These are phyloP conservation scores for Clarias pachynema DNA, from an alignment of 2,797 vertebrate genomes.

Conservation along the genomic window DNA sequence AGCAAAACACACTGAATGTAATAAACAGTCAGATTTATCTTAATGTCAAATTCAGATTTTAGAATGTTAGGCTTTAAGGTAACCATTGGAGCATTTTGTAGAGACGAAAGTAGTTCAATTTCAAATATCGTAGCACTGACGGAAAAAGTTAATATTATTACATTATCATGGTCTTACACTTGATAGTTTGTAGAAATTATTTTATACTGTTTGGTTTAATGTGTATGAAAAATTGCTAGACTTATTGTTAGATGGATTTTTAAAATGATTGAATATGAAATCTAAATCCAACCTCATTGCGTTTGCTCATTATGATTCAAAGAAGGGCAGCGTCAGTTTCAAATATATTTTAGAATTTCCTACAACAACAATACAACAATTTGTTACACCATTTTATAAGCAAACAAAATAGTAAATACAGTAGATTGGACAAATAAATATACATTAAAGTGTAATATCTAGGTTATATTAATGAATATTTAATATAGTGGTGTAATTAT, in stretches of 20 bases:
- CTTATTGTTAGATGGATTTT: background rate
- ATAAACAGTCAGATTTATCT: background rate
- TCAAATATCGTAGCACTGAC: background rate
- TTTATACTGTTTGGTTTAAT: background rate
- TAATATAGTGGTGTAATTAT: background rate
- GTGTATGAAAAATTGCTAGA: background rate
- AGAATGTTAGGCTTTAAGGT: background rate
- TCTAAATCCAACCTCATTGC: background rate
- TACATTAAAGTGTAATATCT: background rate
- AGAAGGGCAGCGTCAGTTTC: background rate
- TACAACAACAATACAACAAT: background rate
- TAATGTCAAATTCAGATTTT: background rate
- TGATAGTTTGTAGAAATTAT: background rate
- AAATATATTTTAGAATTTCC: background rate
- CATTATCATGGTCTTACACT: background rate
- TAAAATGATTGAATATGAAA: background rate
- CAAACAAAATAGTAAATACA: background rate
- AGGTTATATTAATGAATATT: background rate
- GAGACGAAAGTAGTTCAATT: background rate
- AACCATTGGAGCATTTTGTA: background rate
- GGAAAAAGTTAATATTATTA: background rate
- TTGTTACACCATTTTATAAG: background rate
- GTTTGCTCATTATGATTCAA: background rate
- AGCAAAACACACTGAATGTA: constrained; percentile 29
- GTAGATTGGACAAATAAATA: background rate